A percentile compares a stretch with the other conserved stretches of the same genome.
Evolutionary conservation across 2,797 vertebrate genomes (phyloP).

Genomic region (Platyrinchus mystaceus): DNA sequence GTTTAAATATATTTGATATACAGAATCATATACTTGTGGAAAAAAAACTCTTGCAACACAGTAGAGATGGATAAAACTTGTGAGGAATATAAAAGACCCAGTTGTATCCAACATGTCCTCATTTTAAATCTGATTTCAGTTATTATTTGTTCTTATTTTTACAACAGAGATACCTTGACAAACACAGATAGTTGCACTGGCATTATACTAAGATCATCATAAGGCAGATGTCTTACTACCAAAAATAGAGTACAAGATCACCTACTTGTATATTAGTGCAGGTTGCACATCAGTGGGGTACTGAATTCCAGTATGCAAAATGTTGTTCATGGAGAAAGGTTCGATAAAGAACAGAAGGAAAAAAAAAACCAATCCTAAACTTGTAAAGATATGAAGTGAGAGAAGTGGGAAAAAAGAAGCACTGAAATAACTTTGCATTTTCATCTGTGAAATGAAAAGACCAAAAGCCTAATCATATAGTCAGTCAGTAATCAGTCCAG

Average conservation of each 20-base stretch:
- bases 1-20: neutral
- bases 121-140: neutral
- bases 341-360: neutral
- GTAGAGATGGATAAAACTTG: neutral
- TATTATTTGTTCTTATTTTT: neutral
- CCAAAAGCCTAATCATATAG: neutral
- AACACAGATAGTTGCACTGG: neutral
- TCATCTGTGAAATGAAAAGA: constrained; percentile 4
- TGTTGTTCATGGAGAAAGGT: neutral
- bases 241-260: neutral
- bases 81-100: neutral
- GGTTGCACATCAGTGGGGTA: neutral
- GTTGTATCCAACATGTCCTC: neutral
- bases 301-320: neutral
- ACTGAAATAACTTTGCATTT: neutral
- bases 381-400: neutral
- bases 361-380: neutral
- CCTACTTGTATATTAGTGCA: neutral
- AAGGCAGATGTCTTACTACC: neutral
- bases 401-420: neutral
- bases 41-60: neutral
- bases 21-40: neutral
- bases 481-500: neutral
- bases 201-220: neutral
- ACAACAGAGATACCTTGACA: neutral